Base-by-base conservation (phyloP, 2,797 vertebrate genomes). In the Pampus argenteus region DNA sequence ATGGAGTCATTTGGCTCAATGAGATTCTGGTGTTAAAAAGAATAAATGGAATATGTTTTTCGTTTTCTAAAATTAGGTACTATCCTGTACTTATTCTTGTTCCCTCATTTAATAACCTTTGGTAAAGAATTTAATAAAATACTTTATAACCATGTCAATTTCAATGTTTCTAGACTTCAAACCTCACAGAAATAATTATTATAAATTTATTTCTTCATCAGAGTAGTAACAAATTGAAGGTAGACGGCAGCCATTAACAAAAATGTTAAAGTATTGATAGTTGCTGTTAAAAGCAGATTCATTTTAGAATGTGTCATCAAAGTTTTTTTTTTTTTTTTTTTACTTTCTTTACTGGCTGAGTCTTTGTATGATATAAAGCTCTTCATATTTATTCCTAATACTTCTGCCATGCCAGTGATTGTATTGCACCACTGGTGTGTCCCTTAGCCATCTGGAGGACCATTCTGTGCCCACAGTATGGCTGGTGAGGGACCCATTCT, bases 391-490 rank as follows among this genome's bases (percentile, higher is more conserved):
- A 89, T 83, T 79, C 59, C 76, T 74, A 74, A 82, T 85, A 79
- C 82, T 78, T 86, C 81, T 86, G 82, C 88, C 82, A 83, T 88
- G 68, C 73, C 87, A 74, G 82, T 91, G 83, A 93, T 91, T 89
- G 87, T 89, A 92, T 90, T 84, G 90, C 88, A 91, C 86, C 91
- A 79, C 81, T 83, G 87, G 79, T 78, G 78, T 86, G 86, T 93
- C 90, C 87, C 88, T 77, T 36, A 82, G 87, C 93, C 93, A 94
- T 95, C 93, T 95, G 93, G 91, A 92, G 86, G 86, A 88, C 86
- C 75, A 77, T 91, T 93, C 87, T 82, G 85, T 91, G 89, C 85
- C 83, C 83, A 67, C 86, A 80, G 64, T 91, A 94, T 82, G 84
- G 82, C 88, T 73, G 82, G 73, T 89, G 58, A 84, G 93, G 93